A percentile compares a stretch with the other conserved stretches of the same genome.
These are phyloP conservation scores for Macroramphosus scolopax DNA, from an alignment of 2,797 vertebrate species.

Conservation along the genomic window DNA sequence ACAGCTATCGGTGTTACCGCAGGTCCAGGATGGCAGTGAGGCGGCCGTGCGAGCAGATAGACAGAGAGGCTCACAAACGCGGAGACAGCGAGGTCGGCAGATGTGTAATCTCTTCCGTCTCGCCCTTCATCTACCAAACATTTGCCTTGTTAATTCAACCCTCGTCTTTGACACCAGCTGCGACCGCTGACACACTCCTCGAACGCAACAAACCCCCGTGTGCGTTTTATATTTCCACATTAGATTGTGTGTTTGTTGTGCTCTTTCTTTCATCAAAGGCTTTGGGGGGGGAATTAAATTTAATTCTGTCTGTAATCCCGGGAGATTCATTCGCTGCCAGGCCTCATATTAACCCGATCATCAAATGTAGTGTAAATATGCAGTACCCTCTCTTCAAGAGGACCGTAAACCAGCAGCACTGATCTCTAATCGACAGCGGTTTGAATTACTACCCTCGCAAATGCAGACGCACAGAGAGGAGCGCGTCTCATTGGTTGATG, in stretches of 20 bases:
- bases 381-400: conserved; percentile 53
- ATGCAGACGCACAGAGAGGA: conserved; percentile 32
- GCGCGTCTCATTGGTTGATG: conserved; percentile 46
- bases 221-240: conserved; percentile 62
- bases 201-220: conserved; percentile 61
- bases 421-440: conserved; percentile 69
- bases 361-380: conserved; percentile 64
- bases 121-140: conserved; percentile 55
- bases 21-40: no score
- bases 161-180: conserved; percentile 55
- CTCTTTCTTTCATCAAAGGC: conserved; percentile 66
- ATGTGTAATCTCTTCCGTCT: conserved; percentile 29
- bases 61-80: background rate
- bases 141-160: conserved; percentile 41
- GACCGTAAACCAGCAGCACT: conserved; percentile 59
- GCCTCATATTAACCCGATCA: conserved; percentile 68
- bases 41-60: no score
- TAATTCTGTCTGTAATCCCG: conserved; percentile 67
- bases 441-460: conserved; percentile 64
- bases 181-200: conserved; percentile 51
- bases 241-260: conserved; percentile 34
- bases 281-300: conserved; percentile 64
- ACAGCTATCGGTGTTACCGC: no score
- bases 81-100: conserved; percentile 12
- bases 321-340: conserved; percentile 54